Evolutionary conservation across 64 coral and sea anemone species (phyloP).

Genomic region (Actinia equina): DNA sequence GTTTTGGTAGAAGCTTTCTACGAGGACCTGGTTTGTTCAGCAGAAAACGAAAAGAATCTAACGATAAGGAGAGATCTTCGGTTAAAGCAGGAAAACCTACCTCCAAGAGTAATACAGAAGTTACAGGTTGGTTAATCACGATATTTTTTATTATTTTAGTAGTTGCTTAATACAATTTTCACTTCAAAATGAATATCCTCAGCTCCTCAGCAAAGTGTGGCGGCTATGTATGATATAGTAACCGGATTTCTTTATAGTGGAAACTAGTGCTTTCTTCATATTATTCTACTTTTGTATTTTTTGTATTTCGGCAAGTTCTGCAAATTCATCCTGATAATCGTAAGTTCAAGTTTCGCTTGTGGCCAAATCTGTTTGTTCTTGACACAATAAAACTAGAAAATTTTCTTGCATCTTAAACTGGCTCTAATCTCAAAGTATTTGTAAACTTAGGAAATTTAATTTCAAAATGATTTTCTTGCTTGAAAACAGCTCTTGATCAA

Average conservation of each 20-base stretch:
- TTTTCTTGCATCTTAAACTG: neutral
- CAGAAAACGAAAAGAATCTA: slow-evolving; percentile 70
- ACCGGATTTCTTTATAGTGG: too few relatives aligned
- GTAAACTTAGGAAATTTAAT: neutral
- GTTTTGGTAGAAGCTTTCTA: slow-evolving; percentile 77
- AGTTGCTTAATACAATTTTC: neutral
- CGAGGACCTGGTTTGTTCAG: slow-evolving; percentile 69
- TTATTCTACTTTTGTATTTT: too few relatives aligned
- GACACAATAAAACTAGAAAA: neutral
- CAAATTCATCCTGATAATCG: too few relatives aligned
- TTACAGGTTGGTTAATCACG: slow-evolving; percentile 52
- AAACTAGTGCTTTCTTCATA: too few relatives aligned
- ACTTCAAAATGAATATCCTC: too few relatives aligned
- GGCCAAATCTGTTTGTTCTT: neutral
- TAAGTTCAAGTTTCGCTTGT: too few relatives aligned
- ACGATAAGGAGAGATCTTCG: slow-evolving; percentile 54
- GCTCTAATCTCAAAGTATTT: neutral
- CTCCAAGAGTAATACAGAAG: slow-evolving; percentile 39
- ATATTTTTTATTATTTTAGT: neutral
- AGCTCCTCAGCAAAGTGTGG: too few relatives aligned
- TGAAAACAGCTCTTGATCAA: too few relatives aligned
- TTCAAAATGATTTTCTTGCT: neutral
- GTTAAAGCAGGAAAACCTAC: slow-evolving; percentile 32
- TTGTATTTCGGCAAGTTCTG: too few relatives aligned
- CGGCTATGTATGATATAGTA: too few relatives aligned